Evolutionary conservation across 2,797 vertebrate species (phyloP), one percentile per base, ranked within the genome.

Genomic region (Fistularia commersonii): DNA sequence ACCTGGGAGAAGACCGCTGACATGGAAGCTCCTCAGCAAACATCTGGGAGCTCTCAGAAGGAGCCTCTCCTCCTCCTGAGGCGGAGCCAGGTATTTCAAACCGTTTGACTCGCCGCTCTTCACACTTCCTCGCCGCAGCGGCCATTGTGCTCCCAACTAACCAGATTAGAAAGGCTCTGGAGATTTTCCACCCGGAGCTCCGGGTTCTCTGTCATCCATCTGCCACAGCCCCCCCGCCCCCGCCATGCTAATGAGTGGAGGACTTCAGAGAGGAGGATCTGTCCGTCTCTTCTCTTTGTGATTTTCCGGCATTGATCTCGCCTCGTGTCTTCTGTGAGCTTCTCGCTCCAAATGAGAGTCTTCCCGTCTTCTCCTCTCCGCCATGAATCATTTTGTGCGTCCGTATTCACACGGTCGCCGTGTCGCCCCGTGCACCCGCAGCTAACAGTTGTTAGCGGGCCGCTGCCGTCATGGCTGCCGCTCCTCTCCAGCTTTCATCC

Each of bases 201-300:
- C 62, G 32, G 55, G 72, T 64, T 75, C 73, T 57, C 73, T 76
- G 78, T 83, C 80, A 82, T 82, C 74, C 76, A 76, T 77, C 79
- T 77, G 67, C 77, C 75, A 78, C 68, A 57, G 66, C 74, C 68
- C 66, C 63, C 65, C 61, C 67, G 38, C 54, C 57, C 41, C 45
- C 42, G 47, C 34, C 51, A 82, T 77, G 78, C 69, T 87, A 86
- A 87, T 89, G 81, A 85, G 74, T 72, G 66, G 73, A 72, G 70
- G 82, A 83, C 81, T 84, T 87, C 81, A 82, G 77, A 80, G 74
- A 78, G 77, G 74, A 79, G 69, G 72, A 70, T 79, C 72, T 67
- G 65, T 77, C 72, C 32, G 2, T 54, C 61, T 48, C 45, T 72
- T 73, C 39, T 50, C 66, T 80, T 54, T 81, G 80, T 85, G 79